These are phyloP conservation scores for Sebastes itinus DNA, from an alignment of 2,797 vertebrate genomes.

Conservation along the genomic window DNA sequence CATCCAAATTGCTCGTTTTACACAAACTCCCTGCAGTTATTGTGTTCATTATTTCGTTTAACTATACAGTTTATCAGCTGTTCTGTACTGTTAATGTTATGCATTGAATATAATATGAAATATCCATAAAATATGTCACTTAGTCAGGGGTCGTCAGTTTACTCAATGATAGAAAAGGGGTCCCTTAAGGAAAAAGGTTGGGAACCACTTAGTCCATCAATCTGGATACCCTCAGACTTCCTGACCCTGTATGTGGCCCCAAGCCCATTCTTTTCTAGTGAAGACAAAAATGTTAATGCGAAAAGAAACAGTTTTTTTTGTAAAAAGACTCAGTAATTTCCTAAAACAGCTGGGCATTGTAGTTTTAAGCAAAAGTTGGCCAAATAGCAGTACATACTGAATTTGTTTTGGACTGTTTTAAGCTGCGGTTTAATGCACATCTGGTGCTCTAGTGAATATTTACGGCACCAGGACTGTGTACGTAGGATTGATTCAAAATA, in stretches of 20 bases:
- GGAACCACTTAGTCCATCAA: not conserved
- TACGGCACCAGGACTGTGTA: not conserved
- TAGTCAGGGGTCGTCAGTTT: no score
- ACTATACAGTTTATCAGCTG: no score
- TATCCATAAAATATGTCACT: no score
- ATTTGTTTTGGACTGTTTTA: not conserved
- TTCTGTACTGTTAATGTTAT: no score
- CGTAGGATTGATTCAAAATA: not conserved
- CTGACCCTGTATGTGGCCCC: not conserved
- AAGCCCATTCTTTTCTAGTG: not conserved
- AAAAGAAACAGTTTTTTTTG: not conserved
- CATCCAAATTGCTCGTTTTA: no score
- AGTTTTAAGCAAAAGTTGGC: not conserved
- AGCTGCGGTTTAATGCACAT: not conserved
- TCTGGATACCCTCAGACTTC: not conserved
- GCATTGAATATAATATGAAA: no score
- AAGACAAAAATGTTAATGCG: not conserved
- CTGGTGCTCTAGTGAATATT: not conserved
- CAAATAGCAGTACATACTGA: not conserved
- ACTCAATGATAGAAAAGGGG: no score
- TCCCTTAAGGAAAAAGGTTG: no score
- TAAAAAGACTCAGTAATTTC: no score
- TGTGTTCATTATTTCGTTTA: no score
- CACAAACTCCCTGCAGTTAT: no score
- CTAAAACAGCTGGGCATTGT: not conserved